These are phyloP conservation scores for Dryomyza anilis DNA, from an alignment of 2,888 invertebrate genomes.

Conservation along the genomic window DNA sequence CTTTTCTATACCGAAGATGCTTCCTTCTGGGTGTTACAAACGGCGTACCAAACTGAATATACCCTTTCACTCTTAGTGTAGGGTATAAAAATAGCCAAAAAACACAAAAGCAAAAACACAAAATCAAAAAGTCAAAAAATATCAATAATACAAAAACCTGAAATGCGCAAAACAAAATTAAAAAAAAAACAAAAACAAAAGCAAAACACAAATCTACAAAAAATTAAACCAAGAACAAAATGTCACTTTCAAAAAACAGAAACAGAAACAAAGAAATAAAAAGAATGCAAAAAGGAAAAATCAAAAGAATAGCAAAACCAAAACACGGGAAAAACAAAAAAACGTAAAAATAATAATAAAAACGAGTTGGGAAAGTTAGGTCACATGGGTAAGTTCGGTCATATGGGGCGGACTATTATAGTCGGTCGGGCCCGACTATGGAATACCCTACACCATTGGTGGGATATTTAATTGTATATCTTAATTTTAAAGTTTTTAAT, in stretches of 20 bases:
- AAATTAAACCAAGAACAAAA: neutral
- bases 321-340: neutral
- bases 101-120: neutral
- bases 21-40: no score
- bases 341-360: neutral
- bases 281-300: neutral
- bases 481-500: no score
- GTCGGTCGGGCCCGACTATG: no score
- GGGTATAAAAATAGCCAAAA: neutral
- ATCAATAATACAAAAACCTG: neutral
- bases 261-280: no score
- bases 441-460: no score
- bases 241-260: neutral
- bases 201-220: neutral
- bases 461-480: no score
- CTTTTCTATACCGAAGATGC: no score
- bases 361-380: no score
- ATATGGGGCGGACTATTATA: no score
- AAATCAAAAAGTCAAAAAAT: conserved; percentile 4
- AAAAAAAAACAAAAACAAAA: neutral
- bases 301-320: neutral
- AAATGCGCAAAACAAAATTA: neutral
- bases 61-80: neutral
- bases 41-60: no score
- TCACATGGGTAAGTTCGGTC: no score